Conservation (phyloP, 1,140 invertebrate genomes). For the Drosophila varians region DNA sequence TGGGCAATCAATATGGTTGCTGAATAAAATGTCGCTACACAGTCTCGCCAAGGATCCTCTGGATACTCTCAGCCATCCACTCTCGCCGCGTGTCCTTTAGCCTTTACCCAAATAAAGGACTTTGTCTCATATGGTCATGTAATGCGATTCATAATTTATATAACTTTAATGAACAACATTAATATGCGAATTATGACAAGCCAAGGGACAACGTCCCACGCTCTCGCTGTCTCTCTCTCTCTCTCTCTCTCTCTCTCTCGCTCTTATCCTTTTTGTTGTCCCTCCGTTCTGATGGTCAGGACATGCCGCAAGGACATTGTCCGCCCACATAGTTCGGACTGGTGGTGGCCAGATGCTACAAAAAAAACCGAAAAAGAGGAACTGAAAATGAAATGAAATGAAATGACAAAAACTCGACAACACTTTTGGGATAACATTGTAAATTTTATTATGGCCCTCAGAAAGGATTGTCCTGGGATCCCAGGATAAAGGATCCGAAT, state of each 20-base stretch:
- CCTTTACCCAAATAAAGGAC: conserved; percentile 2
- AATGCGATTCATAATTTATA: conserved; percentile 77
- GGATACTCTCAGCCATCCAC: too few relatives aligned
- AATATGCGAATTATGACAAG: conserved; percentile 75
- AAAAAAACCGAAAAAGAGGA: conserved; percentile 6
- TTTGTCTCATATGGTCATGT: conserved; percentile 52
- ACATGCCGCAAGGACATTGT: conserved; percentile 47
- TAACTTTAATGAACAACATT: conserved; percentile 79
- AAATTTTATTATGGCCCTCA: conserved; percentile 70
- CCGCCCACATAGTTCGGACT: conserved; percentile 41
- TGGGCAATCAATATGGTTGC: conserved; percentile 16
- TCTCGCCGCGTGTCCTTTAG: neutral
- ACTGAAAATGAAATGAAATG: conserved; percentile 35
- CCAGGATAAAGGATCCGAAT: conserved; percentile 1
- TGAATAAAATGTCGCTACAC: too few relatives aligned
- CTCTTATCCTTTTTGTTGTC: neutral
- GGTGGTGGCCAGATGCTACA: conserved; percentile 13
- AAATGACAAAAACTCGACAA: conserved; percentile 58
- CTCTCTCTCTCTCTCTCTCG: too few relatives aligned
- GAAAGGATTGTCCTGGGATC: conserved; percentile 26
- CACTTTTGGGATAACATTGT: conserved; percentile 78
- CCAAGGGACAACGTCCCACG: conserved; percentile 22
- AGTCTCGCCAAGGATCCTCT: too few relatives aligned
- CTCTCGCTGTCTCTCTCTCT: too few relatives aligned
- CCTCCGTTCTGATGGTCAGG: conserved; percentile 11